Conservation (phyloP, 2,113 vertebrate genomes). For the Hippocampus comes region DNA sequence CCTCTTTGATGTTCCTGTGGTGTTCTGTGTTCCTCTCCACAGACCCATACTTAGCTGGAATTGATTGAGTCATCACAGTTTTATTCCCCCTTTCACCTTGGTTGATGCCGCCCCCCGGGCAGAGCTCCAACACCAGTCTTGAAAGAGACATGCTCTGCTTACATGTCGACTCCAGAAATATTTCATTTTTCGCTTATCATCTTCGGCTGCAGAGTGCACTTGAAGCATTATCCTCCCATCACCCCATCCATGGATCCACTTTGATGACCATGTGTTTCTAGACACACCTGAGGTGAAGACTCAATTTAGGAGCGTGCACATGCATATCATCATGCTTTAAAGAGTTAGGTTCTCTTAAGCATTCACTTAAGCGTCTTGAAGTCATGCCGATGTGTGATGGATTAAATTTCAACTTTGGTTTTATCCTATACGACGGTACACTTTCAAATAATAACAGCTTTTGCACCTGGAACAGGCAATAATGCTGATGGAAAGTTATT, state of each 20-base stretch:
- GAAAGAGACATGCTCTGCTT: constrained; percentile 29
- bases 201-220: constrained; percentile 43
- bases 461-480: not conserved
- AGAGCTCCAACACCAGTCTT: constrained; percentile 36
- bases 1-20: constrained; percentile 6
- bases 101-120: constrained; percentile 40
- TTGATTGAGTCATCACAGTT: constrained; percentile 63
- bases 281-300: constrained; percentile 37
- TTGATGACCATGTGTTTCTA: constrained; percentile 39
- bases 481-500: not conserved
- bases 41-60: constrained; percentile 27
- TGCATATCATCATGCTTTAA: constrained; percentile 17
- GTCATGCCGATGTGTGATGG: not conserved
- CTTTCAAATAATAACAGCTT: not conserved
- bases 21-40: constrained; percentile 7
- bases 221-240: constrained; percentile 27
- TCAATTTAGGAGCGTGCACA: constrained; percentile 27
- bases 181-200: constrained; percentile 40
- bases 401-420: not conserved
- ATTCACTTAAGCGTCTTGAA: not conserved
- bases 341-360: constrained; percentile 5
- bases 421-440: not conserved
- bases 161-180: constrained; percentile 45
- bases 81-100: constrained; percentile 57
- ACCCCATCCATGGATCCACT: constrained; percentile 28